Percentiles rank a stretch among this genome's conserved stretches.
phyloP scores from a whole-genome alignment of 2,888 invertebrate genomes.

The Athalia cordata region DNA sequence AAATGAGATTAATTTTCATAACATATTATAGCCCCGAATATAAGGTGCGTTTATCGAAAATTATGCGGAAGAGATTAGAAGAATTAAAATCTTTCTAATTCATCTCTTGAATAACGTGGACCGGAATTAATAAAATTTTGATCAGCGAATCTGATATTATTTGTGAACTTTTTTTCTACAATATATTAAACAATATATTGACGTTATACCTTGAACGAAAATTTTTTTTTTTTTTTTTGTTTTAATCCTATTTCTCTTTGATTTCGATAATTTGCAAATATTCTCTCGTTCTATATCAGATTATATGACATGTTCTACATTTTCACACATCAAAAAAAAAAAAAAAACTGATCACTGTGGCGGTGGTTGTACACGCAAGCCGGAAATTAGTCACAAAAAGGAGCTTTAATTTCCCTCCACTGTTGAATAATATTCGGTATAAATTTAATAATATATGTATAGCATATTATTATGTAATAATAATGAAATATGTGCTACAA shows the following conservation, averaged over 20 bases:
- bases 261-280: background rate
- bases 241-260: no score
- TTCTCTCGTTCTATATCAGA: background rate
- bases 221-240: background rate
- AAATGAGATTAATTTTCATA: no score
- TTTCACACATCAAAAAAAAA: background rate
- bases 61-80: background rate
- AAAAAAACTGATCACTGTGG: no score
- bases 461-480: no score
- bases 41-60: background rate
- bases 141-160: background rate
- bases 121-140: background rate
- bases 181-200: background rate
- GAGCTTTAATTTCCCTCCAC: background rate
- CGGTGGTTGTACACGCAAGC: background rate
- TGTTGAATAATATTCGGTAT: background rate
- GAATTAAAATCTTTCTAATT: background rate
- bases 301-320: no score
- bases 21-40: no score
- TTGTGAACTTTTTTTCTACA: slow-evolving; percentile 3
- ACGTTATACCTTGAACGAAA: background rate
- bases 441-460: background rate
- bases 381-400: slow-evolving; percentile 18
- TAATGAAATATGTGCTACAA: no score
- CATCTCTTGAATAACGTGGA: background rate